These are phyloP conservation scores for Melanotaenia boesemani DNA, from an alignment of 2,797 vertebrate species.

Conservation along the genomic window DNA sequence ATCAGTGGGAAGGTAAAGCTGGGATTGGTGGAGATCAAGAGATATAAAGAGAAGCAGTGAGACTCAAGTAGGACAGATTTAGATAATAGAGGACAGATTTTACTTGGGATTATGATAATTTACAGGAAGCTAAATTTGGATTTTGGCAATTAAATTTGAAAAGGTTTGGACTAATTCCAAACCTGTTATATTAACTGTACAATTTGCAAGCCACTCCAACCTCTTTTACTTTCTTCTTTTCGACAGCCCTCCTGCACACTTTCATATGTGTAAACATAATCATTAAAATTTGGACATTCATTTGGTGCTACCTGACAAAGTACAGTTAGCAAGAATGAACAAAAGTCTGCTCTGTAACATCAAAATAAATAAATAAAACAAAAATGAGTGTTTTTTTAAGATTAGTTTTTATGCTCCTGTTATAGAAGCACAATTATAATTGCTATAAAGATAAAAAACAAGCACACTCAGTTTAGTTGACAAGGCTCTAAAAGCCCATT, in stretches of 20 bases:
- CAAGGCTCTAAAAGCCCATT: background rate
- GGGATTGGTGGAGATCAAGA: background rate
- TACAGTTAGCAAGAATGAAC: background rate
- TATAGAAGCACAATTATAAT: background rate
- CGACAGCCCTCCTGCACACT: too few species aligned
- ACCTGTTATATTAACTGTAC: background rate
- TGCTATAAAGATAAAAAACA: background rate
- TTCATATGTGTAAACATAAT: background rate
- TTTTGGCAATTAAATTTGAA: constrained; percentile 20
- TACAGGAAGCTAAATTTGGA: constrained; percentile 14
- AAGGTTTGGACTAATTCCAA: constrained; percentile 11
- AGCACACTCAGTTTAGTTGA: background rate
- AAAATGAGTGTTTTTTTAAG: too few species aligned
- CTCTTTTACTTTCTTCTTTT: background rate
- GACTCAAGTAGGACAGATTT: constrained; percentile 10
- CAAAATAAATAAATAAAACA: background rate
- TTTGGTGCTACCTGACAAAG: background rate
- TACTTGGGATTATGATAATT: constrained; percentile 25
- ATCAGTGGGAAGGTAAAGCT: constrained; percentile 1
- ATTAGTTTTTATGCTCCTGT: too few species aligned
- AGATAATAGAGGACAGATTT: constrained; percentile 1
- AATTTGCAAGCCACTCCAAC: background rate
- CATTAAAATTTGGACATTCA: too few species aligned
- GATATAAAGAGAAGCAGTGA: background rate
- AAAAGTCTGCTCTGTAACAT: background rate